Conservation (phyloP, 2,113 vertebrate genomes). For the mouse (Mus musculus) region DNA sequence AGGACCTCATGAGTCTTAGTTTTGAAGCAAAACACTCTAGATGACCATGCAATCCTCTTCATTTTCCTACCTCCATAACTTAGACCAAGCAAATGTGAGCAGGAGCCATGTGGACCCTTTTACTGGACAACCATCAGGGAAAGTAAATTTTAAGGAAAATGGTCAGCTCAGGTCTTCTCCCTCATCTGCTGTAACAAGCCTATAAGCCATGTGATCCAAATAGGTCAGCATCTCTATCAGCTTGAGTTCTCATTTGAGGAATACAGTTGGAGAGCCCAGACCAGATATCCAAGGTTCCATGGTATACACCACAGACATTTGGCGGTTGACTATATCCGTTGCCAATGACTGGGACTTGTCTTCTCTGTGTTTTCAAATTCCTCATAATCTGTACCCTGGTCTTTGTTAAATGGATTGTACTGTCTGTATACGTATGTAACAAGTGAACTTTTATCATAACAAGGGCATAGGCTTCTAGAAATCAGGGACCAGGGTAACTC, state of each 20-base stretch:
- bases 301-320: neutral
- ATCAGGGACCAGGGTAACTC: neutral
- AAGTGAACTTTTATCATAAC: neutral
- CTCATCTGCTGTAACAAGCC: neutral
- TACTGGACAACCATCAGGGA: neutral
- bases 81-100: neutral
- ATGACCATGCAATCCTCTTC: neutral
- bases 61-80: neutral
- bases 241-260: neutral
- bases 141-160: neutral
- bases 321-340: neutral
- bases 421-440: too few relatives aligned
- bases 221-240: neutral
- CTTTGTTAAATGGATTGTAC: accelerated
- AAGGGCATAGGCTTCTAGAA: neutral
- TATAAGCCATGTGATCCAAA: neutral
- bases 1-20: neutral
- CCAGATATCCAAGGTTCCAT: neutral
- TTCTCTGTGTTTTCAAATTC: neutral
- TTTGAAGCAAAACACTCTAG: neutral
- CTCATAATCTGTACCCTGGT: neutral
- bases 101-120: neutral
- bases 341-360: neutral
- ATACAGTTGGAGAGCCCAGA: neutral
- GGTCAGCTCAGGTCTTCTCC: neutral